Conservation (phyloP, 2,797 vertebrate species). For the Borostomias antarcticus region DNA sequence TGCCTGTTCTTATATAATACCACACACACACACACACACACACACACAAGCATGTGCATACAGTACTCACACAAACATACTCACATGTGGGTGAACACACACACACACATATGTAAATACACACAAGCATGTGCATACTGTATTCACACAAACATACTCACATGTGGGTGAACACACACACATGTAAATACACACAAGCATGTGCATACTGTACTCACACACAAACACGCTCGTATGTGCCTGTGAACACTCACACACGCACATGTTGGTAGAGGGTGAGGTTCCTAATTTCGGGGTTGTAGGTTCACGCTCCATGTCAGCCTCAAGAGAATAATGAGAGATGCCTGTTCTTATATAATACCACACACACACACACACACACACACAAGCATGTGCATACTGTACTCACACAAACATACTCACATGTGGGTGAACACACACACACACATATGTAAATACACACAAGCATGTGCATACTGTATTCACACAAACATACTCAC, state of each 20-base stretch:
- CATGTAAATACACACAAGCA: neutral
- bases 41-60: constrained; percentile 12
- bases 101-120: neutral
- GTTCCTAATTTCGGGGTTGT: no score
- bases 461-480: no score
- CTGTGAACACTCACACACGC: constrained; percentile 6
- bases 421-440: neutral
- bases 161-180: neutral
- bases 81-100: neutral
- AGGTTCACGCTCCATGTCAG: no score
- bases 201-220: no score
- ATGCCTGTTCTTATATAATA: constrained; percentile 60
- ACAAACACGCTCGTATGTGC: constrained; percentile 1
- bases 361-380: constrained; percentile 10
- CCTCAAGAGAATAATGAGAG: constrained; percentile 65
- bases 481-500: no score
- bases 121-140: no score
- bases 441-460: no score
- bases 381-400: constrained; percentile 13
- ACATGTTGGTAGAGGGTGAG: no score
- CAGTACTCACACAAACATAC: no score
- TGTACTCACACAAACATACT: no score
- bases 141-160: constrained; percentile 5
- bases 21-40: constrained; percentile 9
- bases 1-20: constrained; percentile 60